These are phyloP conservation scores for Entomobrya multifasciata DNA, from an alignment of 2,888 invertebrate species.

Conservation along the genomic window DNA sequence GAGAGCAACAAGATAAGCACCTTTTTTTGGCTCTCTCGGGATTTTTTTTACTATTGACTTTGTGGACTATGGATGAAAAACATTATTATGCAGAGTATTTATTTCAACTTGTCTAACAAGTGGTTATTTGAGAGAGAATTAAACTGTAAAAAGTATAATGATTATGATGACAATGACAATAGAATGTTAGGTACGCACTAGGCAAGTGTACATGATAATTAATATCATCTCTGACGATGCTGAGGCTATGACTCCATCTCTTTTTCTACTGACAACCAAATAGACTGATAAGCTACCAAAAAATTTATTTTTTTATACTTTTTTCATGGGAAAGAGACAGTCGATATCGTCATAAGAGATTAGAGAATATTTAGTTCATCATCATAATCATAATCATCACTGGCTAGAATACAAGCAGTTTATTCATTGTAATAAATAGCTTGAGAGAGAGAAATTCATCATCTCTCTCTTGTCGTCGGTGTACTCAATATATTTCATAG, in stretches of 20 bases:
- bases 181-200: background rate
- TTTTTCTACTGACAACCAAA: constrained; percentile 9
- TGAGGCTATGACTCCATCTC: no score
- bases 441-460: background rate
- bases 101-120: constrained; percentile 21
- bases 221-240: constrained; percentile 10
- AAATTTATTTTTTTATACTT: background rate
- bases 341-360: background rate
- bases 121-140: background rate
- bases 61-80: background rate
- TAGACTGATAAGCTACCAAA: constrained; percentile 1
- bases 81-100: background rate
- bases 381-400: background rate
- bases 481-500: background rate
- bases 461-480: background rate
- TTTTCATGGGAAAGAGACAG: background rate
- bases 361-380: constrained; percentile 50
- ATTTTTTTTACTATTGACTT: background rate
- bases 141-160: background rate
- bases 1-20: background rate
- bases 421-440: background rate
- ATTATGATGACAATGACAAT: background rate
- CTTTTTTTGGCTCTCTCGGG: background rate
- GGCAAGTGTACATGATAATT: background rate
- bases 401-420: background rate